Evolutionary conservation across 2,888 invertebrate species (phyloP).

Genomic region (Andrena haemorrhoa): DNA sequence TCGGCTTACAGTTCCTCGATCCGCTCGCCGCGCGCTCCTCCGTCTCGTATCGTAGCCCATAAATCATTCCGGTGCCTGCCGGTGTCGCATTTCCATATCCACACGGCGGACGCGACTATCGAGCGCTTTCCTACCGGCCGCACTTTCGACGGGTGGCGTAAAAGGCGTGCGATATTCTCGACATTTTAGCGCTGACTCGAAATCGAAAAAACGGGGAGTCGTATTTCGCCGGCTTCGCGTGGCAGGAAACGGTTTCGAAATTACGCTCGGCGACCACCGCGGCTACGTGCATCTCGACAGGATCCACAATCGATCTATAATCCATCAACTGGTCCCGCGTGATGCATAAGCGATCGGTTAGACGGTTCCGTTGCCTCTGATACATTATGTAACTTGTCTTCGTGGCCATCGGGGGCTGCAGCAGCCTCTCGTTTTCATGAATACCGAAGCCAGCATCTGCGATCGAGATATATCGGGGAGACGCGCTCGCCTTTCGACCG

Average conservation of each 20-base stretch:
- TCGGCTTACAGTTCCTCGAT: constrained; percentile 6
- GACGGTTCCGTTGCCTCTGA: constrained; percentile 60
- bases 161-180: not conserved
- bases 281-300: constrained; percentile 15
- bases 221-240: not conserved
- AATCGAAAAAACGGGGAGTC: not conserved
- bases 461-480: constrained; percentile 15
- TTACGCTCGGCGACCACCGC: not conserved
- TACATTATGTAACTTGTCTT: constrained; percentile 70
- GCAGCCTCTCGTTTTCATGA: constrained; percentile 57
- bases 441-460: constrained; percentile 23
- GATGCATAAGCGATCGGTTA: constrained; percentile 65
- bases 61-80: constrained; percentile 29
- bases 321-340: constrained; percentile 57
- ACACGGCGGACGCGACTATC: not conserved
- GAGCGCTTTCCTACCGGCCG: constrained; percentile 13
- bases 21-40: not conserved
- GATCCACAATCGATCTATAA: constrained; percentile 52
- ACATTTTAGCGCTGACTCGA: no score
- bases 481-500: not conserved
- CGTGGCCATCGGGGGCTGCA: constrained; percentile 49
- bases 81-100: constrained; percentile 38
- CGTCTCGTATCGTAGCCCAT: constrained; percentile 23
- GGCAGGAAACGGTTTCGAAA: constrained; percentile 26
- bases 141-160: not conserved